A percentile compares a stretch with the other conserved stretches of the same genome.
Evolutionary conservation across 2,113 vertebrate species (phyloP).

Genomic region (Ailuropoda melanoleuca): DNA sequence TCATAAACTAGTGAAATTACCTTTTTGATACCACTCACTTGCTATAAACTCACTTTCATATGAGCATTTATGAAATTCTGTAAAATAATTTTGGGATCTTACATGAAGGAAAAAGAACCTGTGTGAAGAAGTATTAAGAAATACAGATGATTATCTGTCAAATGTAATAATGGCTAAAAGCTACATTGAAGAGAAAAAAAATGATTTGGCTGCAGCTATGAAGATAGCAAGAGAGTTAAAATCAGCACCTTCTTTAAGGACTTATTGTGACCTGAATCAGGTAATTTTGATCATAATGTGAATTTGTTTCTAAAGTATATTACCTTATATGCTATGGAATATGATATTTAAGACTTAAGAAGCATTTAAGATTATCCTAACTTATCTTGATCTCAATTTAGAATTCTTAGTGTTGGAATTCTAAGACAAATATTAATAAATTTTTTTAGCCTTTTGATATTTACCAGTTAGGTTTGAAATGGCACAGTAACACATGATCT

Average conservation of each 20-base stretch:
- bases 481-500: neutral
- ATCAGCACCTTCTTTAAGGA: constrained; percentile 80
- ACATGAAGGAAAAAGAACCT: constrained; percentile 84
- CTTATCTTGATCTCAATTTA: neutral
- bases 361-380: constrained; percentile 1
- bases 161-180: constrained; percentile 75
- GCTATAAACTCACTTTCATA: constrained; percentile 18
- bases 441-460: constrained; percentile 47
- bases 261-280: constrained; percentile 82
- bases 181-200: constrained; percentile 83
- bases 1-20: constrained; percentile 18
- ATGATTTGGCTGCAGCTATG: constrained; percentile 84
- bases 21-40: neutral
- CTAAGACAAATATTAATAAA: neutral
- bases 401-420: constrained; percentile 35
- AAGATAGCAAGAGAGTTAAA: constrained; percentile 87
- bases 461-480: constrained; percentile 39
- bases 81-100: constrained; percentile 60
- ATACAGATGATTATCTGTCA: constrained; percentile 77
- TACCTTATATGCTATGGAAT: constrained; percentile 17
- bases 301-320: constrained; percentile 1
- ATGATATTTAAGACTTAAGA: neutral
- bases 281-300: constrained; percentile 73
- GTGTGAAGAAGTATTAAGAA: constrained; percentile 80
- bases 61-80: constrained; percentile 51